Percentiles rank a stretch among this genome's conserved stretches.
Evolutionary conservation across 2,888 invertebrate genomes (phyloP).

Genomic region (Lymantria monacha): DNA sequence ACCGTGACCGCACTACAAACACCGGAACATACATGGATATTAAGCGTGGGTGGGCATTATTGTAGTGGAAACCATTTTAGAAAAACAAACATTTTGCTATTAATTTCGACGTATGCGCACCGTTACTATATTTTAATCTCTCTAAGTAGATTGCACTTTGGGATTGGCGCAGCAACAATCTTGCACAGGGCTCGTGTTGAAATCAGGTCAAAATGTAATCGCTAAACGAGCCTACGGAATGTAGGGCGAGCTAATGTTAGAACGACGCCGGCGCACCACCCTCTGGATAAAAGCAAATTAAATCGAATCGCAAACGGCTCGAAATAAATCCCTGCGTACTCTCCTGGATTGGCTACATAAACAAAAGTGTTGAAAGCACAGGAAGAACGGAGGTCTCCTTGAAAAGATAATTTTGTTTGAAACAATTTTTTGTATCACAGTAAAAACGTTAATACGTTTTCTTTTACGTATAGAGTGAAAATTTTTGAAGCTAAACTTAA

Average conservation of each 20-base stretch:
- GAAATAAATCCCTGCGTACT: constrained; percentile 41
- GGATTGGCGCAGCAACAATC: constrained; percentile 24
- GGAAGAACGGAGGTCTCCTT: not conserved
- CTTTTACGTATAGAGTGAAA: too few species aligned
- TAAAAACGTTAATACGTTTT: too few species aligned
- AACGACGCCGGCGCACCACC: constrained; percentile 53
- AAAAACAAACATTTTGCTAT: not conserved
- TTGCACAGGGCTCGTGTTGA: constrained; percentile 48
- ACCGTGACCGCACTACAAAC: constrained; percentile 34
- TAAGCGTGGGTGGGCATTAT: not conserved
- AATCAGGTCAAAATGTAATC: constrained; percentile 69
- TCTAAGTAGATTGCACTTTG: not conserved
- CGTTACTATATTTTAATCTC: too few species aligned
- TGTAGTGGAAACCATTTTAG: not conserved
- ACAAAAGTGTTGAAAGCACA: constrained; percentile 11
- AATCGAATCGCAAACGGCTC: constrained; percentile 34
- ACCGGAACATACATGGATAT: not conserved
- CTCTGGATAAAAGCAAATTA: constrained; percentile 54
- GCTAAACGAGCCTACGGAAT: constrained; percentile 64
- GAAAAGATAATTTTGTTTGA: not conserved
- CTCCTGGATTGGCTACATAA: constrained; percentile 18
- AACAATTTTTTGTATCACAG: too few species aligned
- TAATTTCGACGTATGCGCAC: too few species aligned
- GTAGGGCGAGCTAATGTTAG: constrained; percentile 76
- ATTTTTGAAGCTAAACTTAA: too few species aligned